Evolutionary conservation across 2,888 invertebrate species (phyloP).

Genomic region (Dicyrtoma fusca): DNA sequence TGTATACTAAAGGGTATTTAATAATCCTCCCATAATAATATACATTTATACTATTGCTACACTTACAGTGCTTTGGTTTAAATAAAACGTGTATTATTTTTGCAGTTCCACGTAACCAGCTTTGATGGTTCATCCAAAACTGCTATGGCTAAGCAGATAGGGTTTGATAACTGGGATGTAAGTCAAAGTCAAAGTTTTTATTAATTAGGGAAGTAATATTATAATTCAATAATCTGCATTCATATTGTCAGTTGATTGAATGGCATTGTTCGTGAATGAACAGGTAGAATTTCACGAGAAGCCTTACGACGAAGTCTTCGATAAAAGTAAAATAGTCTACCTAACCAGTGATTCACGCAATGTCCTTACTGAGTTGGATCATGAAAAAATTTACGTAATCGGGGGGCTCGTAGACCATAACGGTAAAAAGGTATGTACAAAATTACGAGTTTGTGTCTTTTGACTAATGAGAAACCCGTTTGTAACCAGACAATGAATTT

Average conservation of each 20-base stretch:
- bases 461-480: background rate
- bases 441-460: background rate
- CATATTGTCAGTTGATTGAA: conserved; percentile 23
- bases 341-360: conserved; percentile 93
- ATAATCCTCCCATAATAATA: too few relatives aligned
- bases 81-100: too few relatives aligned
- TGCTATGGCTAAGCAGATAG: conserved; percentile 79
- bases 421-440: conserved; percentile 81
- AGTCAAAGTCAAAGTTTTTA: too few relatives aligned
- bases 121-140: conserved; percentile 73
- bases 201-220: background rate
- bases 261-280: too few relatives aligned
- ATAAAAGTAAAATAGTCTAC: conserved; percentile 80
- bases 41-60: too few relatives aligned
- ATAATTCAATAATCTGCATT: conserved; percentile 24
- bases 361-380: conserved; percentile 71
- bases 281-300: conserved; percentile 73
- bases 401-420: conserved; percentile 99
- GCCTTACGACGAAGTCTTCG: conserved; percentile 72
- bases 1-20: too few relatives aligned
- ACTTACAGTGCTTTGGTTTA: too few relatives aligned
- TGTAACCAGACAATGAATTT: background rate
- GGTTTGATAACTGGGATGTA: conserved; percentile 92
- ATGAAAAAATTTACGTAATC: conserved; percentile 84
- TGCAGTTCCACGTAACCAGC: conserved; percentile 79